Evolutionary conservation across 2,113 vertebrate genomes (phyloP).

Genomic region (Laticauda laticaudata): DNA sequence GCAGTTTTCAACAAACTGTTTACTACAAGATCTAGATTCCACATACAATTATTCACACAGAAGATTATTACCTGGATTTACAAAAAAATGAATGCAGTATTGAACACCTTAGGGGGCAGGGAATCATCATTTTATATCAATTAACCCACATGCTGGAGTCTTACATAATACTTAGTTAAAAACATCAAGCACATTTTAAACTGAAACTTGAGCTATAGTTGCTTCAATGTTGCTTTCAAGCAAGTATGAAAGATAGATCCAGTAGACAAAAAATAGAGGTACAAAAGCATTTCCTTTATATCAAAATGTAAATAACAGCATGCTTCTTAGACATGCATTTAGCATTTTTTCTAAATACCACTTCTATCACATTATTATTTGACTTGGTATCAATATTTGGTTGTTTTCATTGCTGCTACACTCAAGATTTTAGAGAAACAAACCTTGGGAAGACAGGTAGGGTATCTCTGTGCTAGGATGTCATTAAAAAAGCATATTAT

Average conservation of each 20-base stretch:
- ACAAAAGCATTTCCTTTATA: neutral
- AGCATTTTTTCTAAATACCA: neutral
- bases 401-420: neutral
- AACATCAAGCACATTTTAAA: neutral
- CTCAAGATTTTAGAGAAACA: neutral
- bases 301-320: neutral
- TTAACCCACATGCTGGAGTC: neutral
- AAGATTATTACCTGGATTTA: slow-evolving; percentile 35
- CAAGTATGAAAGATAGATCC: neutral
- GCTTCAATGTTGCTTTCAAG: neutral
- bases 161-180: neutral
- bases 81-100: slow-evolving; percentile 43
- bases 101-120: slow-evolving; percentile 39
- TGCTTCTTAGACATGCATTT: neutral
- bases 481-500: neutral
- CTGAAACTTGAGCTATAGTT: neutral
- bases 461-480: neutral
- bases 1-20: neutral
- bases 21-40: neutral
- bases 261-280: neutral
- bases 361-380: neutral
- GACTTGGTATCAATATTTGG: neutral
- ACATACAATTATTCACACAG: neutral
- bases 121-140: neutral
- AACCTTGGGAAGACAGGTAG: neutral